A percentile compares a stretch with the other conserved stretches of the same genome.
Conservation (phyloP, 2,113 vertebrate genomes). For the Hystrix cristata region DNA sequence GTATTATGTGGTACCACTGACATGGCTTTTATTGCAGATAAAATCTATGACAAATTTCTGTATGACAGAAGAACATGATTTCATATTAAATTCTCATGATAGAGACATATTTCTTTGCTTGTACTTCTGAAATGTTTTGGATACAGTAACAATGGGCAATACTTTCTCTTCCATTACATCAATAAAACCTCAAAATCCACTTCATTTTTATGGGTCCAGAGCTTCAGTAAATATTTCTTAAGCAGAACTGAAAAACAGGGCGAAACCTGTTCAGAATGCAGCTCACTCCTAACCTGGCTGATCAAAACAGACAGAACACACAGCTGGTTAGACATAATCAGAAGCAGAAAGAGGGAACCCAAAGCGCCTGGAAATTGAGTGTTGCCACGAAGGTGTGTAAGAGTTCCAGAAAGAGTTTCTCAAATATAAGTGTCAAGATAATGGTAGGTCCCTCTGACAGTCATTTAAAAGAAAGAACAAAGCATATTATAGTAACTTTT, state of each 20-base stretch:
- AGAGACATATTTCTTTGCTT: constrained; percentile 83
- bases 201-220: constrained; percentile 70
- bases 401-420: constrained; percentile 63
- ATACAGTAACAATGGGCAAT: constrained; percentile 81
- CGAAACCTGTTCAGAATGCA: constrained; percentile 72
- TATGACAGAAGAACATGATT: constrained; percentile 88
- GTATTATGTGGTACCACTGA: constrained; percentile 87
- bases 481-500: constrained; percentile 76
- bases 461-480: constrained; percentile 75
- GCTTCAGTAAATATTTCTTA: constrained; percentile 81
- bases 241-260: constrained; percentile 52
- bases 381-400: constrained; percentile 53
- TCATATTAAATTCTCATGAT: constrained; percentile 87
- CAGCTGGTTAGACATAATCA: constrained; percentile 53
- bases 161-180: constrained; percentile 66
- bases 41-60: constrained; percentile 88
- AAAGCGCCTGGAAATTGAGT: constrained; percentile 58
- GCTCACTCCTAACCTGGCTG: constrained; percentile 70
- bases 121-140: constrained; percentile 84
- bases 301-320: constrained; percentile 78
- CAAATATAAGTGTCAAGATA: constrained; percentile 71
- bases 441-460: constrained; percentile 77
- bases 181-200: constrained; percentile 78
- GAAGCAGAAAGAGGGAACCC: constrained; percentile 43
- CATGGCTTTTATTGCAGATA: constrained; percentile 89